Conservation (phyloP, 2,797 vertebrate species). For the Crocidura indochinensis region DNA sequence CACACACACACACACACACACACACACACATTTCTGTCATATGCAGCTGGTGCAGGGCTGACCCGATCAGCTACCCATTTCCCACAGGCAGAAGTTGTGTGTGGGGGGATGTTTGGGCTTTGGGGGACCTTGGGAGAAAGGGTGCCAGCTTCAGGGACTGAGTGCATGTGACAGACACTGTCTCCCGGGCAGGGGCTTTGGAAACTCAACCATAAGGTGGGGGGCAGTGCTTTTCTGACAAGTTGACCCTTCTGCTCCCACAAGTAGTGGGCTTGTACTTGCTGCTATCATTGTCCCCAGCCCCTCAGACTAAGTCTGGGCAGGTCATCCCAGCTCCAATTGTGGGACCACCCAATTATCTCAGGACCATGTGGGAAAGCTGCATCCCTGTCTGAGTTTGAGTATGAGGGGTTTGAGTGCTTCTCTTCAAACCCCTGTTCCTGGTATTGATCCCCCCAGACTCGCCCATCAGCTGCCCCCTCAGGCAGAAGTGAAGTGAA, state of each 20-base stretch:
- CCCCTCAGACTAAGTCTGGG: not conserved
- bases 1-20: too few relatives aligned
- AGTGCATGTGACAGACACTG: not conserved
- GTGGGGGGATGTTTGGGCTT: not conserved
- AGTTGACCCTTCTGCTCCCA: not conserved
- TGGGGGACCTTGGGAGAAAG: not conserved
- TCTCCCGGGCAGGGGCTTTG: too few relatives aligned
- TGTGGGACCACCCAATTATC: not conserved
- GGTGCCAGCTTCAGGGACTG: not conserved
- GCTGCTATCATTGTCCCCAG: not conserved
- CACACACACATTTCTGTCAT: not conserved
- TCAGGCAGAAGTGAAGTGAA: not conserved
- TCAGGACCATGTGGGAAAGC: not conserved
- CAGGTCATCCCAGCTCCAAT: not conserved
- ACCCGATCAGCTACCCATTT: not conserved
- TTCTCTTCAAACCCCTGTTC: not conserved
- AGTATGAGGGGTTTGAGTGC: not conserved
- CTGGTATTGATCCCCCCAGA: not conserved
- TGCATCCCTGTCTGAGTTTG: not conserved
- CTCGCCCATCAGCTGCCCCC: not conserved
- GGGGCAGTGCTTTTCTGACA: not conserved
- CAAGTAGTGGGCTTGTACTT: not conserved
- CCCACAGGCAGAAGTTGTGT: not conserved
- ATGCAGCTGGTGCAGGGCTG: not conserved
- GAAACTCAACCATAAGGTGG: not conserved